Evolutionary conservation across 2,113 vertebrate species (phyloP).

Genomic region (Trematomus loennbergii): DNA sequence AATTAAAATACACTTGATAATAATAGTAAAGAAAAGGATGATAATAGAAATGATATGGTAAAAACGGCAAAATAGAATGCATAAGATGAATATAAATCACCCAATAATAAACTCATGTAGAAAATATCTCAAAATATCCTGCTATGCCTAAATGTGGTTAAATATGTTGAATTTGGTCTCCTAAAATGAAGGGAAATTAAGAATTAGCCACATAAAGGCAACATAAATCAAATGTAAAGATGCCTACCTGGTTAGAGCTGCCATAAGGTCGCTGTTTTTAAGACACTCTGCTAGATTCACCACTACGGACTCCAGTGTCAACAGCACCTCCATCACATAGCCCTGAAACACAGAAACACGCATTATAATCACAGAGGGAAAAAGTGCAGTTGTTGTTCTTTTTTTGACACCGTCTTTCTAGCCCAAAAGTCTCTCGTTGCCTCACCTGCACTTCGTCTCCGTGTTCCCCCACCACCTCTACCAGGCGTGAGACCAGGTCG

Average conservation of each 20-base stretch:
- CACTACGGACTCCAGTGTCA: constrained; percentile 96
- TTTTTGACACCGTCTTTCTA: neutral
- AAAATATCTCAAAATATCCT: no score
- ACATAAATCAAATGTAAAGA: neutral
- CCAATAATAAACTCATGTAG: no score
- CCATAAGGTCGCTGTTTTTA: constrained; percentile 96
- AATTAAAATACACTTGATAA: no score
- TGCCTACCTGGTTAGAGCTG: constrained; percentile 91
- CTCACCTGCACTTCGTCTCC: constrained; percentile 98
- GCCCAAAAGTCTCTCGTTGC: neutral
- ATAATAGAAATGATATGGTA: no score
- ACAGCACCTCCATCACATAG: constrained; percentile 97
- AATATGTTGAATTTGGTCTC: neutral
- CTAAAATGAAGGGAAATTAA: neutral
- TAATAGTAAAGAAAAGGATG: no score
- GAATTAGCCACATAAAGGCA: neutral
- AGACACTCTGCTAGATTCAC: constrained; percentile 97
- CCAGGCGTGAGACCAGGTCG: constrained; percentile 94
- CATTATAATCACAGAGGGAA: neutral
- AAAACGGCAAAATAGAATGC: no score
- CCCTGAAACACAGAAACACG: constrained; percentile 83
- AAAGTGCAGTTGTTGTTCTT: neutral
- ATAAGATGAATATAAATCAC: no score
- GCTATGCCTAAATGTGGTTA: neutral
- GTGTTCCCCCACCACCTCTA: constrained; percentile 97